phyloP scores from a whole-genome alignment of 2,888 invertebrate species.

The Philereme transversata region DNA sequence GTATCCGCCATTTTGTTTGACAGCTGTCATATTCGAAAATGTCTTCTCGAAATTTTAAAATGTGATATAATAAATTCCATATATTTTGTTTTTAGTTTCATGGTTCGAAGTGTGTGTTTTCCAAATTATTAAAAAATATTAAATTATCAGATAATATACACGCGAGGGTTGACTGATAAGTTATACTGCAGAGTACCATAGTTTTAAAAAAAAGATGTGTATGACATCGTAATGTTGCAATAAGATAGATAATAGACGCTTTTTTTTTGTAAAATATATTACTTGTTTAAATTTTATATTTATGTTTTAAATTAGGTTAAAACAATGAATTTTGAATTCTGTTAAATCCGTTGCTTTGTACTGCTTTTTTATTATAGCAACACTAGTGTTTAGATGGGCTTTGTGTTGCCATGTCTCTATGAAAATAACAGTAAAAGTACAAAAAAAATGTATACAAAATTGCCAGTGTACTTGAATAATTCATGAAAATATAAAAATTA shows the following conservation, averaged over 20 bases:
- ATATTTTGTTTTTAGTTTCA: conserved; percentile 70
- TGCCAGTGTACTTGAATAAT: conserved; percentile 17
- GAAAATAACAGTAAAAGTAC: conserved; percentile 43
- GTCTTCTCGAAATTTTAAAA: conserved; percentile 45
- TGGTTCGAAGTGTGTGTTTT: conserved; percentile 46
- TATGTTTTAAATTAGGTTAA: conserved; percentile 46
- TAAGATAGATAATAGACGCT: conserved; percentile 54
- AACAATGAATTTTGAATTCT: conserved; percentile 47
- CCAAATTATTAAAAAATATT: conserved; percentile 23
- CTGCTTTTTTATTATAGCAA: conserved; percentile 32
- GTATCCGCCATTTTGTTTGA: conserved; percentile 29
- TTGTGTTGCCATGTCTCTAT: conserved; percentile 35
- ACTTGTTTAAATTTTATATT: conserved; percentile 59
- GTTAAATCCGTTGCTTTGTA: conserved; percentile 37
- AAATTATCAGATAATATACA: conserved; percentile 25
- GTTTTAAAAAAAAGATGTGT: conserved; percentile 52
- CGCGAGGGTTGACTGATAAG: conserved; percentile 51
- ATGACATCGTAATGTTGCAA: conserved; percentile 69
- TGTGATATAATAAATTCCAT: conserved; percentile 80
- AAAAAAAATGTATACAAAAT: conserved; percentile 35
- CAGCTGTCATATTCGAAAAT: conserved; percentile 29
- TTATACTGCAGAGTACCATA: conserved; percentile 38
- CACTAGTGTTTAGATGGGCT: conserved; percentile 25
- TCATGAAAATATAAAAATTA: conserved; percentile 1
- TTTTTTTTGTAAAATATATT: conserved; percentile 67